Percentiles rank a stretch among this genome's conserved stretches.
These are phyloP conservation scores for Crotalus helleri DNA, from an alignment of 2,113 vertebrate genomes.

Conservation along the genomic window DNA sequence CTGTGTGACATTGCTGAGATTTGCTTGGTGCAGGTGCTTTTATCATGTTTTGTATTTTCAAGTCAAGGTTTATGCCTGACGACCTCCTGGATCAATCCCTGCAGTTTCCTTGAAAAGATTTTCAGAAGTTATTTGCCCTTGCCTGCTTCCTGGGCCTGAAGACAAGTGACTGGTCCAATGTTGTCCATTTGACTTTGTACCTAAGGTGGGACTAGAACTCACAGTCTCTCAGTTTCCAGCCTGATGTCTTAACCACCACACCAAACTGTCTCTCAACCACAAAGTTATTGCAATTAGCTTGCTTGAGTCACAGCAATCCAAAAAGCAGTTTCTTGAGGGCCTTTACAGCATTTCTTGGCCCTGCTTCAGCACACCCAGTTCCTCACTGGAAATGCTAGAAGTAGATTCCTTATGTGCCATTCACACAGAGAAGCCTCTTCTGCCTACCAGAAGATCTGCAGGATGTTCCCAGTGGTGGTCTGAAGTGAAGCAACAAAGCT, in stretches of 20 bases:
- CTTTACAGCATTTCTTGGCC: neutral
- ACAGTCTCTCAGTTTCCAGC: neutral
- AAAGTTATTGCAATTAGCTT: neutral
- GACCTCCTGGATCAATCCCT: neutral
- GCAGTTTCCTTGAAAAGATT: neutral
- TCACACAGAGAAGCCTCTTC: neutral
- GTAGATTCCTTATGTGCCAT: neutral
- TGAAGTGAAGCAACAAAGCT: neutral
- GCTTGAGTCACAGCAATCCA: neutral
- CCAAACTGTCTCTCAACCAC: neutral
- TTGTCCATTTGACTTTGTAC: neutral
- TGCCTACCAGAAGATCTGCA: neutral
- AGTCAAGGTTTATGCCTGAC: neutral
- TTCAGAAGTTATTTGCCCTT: neutral
- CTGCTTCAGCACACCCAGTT: neutral
- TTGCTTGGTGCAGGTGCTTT: neutral
- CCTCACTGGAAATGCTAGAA: neutral
- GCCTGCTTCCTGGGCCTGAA: neutral
- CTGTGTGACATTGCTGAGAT: neutral
- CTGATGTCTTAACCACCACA: neutral
- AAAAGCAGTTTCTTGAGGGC: neutral
- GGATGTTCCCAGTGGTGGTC: neutral
- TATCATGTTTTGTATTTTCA: neutral
- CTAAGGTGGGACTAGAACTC: neutral
- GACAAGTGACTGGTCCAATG: neutral